These are phyloP conservation scores for Xiphorhynchus elegans DNA, from an alignment of 2,113 vertebrate genomes.

Conservation along the genomic window DNA sequence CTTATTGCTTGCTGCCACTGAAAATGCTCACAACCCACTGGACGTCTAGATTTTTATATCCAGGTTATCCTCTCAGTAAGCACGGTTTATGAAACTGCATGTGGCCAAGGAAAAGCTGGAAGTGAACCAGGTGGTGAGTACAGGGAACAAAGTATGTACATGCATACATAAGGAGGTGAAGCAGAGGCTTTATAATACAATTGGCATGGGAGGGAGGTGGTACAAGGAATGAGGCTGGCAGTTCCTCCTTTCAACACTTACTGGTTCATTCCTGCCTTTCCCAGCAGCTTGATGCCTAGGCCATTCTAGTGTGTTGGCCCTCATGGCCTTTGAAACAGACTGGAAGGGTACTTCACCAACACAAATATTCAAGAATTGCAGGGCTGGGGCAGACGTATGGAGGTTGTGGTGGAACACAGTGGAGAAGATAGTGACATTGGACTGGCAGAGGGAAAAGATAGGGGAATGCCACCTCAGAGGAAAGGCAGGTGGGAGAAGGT, in stretches of 20 bases:
- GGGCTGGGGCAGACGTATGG: not conserved
- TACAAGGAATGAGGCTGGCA: not conserved
- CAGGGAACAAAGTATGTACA: not conserved
- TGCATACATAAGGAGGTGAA: not conserved
- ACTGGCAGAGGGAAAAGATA: not conserved
- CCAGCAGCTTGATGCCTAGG: not conserved
- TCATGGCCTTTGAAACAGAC: not conserved
- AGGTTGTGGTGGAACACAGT: not conserved
- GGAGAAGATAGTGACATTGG: not conserved
- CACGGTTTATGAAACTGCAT: not conserved
- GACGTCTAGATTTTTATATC: not conserved
- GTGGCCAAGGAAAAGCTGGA: not conserved
- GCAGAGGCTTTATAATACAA: not conserved
- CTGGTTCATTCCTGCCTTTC: not conserved
- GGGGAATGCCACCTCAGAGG: not conserved
- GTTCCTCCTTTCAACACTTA: not conserved
- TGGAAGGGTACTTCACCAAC: not conserved
- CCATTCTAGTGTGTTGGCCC: too few relatives aligned
- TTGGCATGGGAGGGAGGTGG: not conserved
- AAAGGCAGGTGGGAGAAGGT: not conserved
- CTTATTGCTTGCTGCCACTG: not conserved
- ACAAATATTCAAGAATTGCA: fast-evolving
- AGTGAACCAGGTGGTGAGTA: not conserved
- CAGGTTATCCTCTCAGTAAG: not conserved
- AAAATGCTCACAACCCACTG: not conserved